Base-by-base conservation (phyloP, 1,140 invertebrate species). In the Drosophila kanapiae region DNA sequence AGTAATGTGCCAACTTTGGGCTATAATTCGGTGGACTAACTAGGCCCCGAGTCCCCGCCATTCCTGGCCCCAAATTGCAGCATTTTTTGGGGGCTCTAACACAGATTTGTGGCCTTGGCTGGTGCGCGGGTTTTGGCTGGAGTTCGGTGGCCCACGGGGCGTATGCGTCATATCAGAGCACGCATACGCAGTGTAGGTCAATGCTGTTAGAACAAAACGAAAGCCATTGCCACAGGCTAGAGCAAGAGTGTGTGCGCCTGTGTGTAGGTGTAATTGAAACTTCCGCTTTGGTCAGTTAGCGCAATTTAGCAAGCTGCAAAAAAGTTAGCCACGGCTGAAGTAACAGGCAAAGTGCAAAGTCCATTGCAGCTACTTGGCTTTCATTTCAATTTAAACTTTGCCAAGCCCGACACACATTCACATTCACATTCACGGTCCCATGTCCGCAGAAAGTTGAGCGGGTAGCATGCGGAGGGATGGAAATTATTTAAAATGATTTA, bases 401-500 rank as follows among this genome's bases (percentile, higher is more conserved):
- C 79, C 70, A 82, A 80, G 53, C 72, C 70, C 70, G 65, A 37
- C 76, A 61, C 37, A 63, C 42, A 62, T 57, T 23, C 38, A 49
- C 63, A 45, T 49, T 33, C 40, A 42, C 33, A 33, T 49, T 33
- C 40, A 42, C 33, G 27, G 35, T n/a, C 1, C 53, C 57, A 42
- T 42, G 37, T n/a, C 35, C 29, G 47, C 6, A 51, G 31, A 49
- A n/a, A 38, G 54, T 18, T 35, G 38, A 33, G 16, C 38, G 42
- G 18, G n/a, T 37, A 18, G 10, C 16, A 33, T 1, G 38, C 0
- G 77, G 68, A 49, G 51, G 77, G 87, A 77, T 84, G 77, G 75
- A 81, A 88, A 88, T 88, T 87, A 87, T 87, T 87, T 88, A 78
- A 87, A 87, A 88, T 88, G 85, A 88, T 88, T 88, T 90, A 88